Conservation (phyloP, 1,140 invertebrate genomes). For the Cydia amplana region DNA sequence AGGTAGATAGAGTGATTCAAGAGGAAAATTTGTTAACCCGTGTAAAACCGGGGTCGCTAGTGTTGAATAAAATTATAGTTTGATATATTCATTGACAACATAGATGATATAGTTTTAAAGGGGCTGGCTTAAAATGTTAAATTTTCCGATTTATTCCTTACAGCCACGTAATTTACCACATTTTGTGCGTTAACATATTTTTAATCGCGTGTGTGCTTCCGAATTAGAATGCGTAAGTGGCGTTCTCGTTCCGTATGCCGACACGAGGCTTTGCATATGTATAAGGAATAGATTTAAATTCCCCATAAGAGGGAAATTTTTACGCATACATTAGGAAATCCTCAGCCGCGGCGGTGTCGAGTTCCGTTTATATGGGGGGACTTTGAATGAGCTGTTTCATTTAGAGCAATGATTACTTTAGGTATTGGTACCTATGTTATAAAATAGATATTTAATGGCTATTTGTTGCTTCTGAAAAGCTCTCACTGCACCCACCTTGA, state of each 20-base stretch:
- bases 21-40: too few species aligned
- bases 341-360: background rate
- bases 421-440: too few species aligned
- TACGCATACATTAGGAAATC: constrained; percentile 32
- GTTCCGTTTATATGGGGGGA: background rate
- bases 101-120: too few species aligned
- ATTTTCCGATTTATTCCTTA: too few species aligned
- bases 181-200: constrained; percentile 10
- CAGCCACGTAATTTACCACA: background rate
- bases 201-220: background rate
- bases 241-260: constrained; percentile 6
- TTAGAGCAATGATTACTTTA: background rate
- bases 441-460: too few species aligned
- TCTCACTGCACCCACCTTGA: too few species aligned
- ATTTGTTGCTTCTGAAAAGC: too few species aligned
- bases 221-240: constrained; percentile 13
- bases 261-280: constrained; percentile 27
- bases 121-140: too few species aligned
- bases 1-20: too few species aligned
- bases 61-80: too few species aligned
- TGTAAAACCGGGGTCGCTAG: too few species aligned
- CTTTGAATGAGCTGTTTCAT: background rate
- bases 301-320: constrained; percentile 27
- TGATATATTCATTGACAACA: too few species aligned
- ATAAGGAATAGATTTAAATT: constrained; percentile 34